Conservation (phyloP, 2,888 invertebrate genomes). For the Autographa pulchrina region DNA sequence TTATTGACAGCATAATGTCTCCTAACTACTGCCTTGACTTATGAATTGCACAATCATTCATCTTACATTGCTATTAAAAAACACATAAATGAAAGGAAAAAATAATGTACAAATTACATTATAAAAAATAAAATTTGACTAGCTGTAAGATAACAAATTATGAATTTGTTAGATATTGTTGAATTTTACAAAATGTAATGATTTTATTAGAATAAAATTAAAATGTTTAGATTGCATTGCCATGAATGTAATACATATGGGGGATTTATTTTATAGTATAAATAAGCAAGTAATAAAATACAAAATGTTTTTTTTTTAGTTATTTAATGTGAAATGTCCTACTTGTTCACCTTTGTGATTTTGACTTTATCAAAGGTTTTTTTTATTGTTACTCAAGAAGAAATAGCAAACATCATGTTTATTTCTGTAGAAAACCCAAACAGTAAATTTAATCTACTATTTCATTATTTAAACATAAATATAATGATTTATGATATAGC, state of each 20-base stretch:
- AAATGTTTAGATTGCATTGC: conserved; percentile 73
- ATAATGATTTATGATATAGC: background rate
- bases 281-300: conserved; percentile 68
- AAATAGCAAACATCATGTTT: background rate
- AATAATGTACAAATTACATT: conserved; percentile 76
- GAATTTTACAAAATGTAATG: conserved; percentile 74
- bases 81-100: conserved; percentile 54
- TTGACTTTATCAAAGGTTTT: background rate
- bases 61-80: conserved; percentile 39
- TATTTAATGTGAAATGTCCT: conserved; percentile 31
- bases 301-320: conserved; percentile 49
- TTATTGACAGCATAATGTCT: conserved; percentile 13
- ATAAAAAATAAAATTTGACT: conserved; percentile 66
- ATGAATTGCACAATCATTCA: conserved; percentile 29
- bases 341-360: background rate
- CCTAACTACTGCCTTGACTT: conserved; percentile 35
- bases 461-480: background rate
- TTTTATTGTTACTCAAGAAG: background rate
- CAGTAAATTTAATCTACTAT: background rate
- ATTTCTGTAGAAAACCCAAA: background rate
- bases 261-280: conserved; percentile 76
- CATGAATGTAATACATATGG: conserved; percentile 70
- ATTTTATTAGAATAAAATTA: conserved; percentile 71
- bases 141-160: conserved; percentile 73
- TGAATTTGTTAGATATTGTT: conserved; percentile 78